Evolutionary conservation across 2,797 vertebrate species (phyloP).

Genomic region (Amphiprion clarkii): DNA sequence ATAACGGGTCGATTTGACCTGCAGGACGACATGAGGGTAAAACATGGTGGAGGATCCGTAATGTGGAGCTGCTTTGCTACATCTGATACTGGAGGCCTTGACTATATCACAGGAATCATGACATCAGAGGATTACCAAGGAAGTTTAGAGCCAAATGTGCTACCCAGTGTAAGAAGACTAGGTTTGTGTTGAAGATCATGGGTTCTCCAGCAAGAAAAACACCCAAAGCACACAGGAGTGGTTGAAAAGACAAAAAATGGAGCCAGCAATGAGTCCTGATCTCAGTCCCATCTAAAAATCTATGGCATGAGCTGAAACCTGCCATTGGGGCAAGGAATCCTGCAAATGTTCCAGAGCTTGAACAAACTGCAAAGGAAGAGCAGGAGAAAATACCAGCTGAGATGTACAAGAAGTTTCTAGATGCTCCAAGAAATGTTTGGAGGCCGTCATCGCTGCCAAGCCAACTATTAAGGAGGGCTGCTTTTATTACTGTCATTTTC

Average conservation of each 20-base stretch:
- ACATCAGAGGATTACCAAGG: not conserved
- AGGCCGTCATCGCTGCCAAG: not conserved
- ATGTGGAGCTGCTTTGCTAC: no score
- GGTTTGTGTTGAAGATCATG: no score
- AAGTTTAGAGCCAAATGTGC: not conserved
- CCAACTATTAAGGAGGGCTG: no score
- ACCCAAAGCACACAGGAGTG: not conserved
- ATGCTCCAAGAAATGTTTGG: not conserved
- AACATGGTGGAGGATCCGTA: no score
- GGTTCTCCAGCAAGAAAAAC: not conserved
- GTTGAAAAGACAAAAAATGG: not conserved
- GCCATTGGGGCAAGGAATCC: not conserved
- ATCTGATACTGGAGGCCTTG: no score
- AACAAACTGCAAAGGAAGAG: not conserved
- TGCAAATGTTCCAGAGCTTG: slow-evolving; percentile 10
- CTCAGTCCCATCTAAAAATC: not conserved
- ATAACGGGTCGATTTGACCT: no score
- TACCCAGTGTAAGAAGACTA: no score
- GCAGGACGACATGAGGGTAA: no score
- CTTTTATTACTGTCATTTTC: no score
- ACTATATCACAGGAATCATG: no score
- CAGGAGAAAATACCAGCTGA: not conserved
- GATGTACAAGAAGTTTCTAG: not conserved
- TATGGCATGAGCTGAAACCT: slow-evolving; percentile 4
- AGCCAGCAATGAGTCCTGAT: not conserved